Base-by-base conservation (phyloP, 2,888 invertebrate species). In the Epinotia demarniana region DNA sequence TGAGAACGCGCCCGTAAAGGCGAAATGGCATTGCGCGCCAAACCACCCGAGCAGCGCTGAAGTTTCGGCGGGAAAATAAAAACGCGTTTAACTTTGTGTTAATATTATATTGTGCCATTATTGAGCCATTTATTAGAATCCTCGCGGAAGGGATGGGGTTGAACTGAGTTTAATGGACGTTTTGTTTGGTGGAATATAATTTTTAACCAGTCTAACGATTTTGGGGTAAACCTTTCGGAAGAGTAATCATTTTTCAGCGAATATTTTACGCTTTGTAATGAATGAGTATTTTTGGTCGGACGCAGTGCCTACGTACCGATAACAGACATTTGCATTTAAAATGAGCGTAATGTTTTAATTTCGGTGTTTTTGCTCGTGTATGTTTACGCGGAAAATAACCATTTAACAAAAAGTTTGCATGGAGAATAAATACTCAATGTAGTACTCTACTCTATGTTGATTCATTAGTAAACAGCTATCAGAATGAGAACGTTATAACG, bases 21-120 rank as follows among this genome's bases (percentile, higher is more conserved):
- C 85, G 84, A 85, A 90, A 90, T 89, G 88, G 86, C 89, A 84
- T 83, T 83, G 84, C 83, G 80, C 85, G 83, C 84, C 82, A 83
- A 85, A 82, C 85, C 87, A 85, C 81, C 87, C 81, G 84, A 87
- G 87, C 88, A 88, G 81, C 85, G 84, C 89, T 87, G 86, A 90
- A 92, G 88, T 92, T 92, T 89, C 78, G 87, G 87, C 86, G 89
- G 89, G 86, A 91, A 93, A 92, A 92, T 92, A 93, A 93, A 93
- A 93, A 92, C 89, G 87, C 91, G 91, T 92, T 93, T 93, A 93
- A 94, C 94, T 94, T 94, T 93, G 91, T 92, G 93, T 92, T 93
- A 93, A 92, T 94, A 93, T 93, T 92, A 93, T 94, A 93, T 92
- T 92, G 93, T 92, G 92, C 90, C 92, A 93, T 94, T 93, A 94